A percentile compares a stretch with the other conserved stretches of the same genome.
phyloP scores from a whole-genome alignment of 2,888 invertebrate genomes.

The Cosmia trapezina region DNA sequence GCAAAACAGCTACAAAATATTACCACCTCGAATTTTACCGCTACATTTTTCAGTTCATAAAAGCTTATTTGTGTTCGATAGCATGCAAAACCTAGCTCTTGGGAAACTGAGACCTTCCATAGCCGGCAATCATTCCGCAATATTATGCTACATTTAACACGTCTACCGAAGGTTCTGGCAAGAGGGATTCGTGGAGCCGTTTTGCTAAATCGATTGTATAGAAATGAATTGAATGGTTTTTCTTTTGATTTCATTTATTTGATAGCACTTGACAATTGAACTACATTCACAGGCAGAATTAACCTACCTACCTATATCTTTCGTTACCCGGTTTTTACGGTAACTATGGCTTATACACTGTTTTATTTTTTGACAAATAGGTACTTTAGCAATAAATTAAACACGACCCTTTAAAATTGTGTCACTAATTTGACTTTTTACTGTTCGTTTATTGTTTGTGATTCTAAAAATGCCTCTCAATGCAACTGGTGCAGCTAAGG shows the following conservation, averaged over 20 bases:
- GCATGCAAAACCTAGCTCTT: conserved; percentile 68
- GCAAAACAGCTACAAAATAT: conserved; percentile 69
- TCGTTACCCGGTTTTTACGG: no score
- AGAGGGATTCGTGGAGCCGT: conserved; percentile 41
- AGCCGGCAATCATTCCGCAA: conserved; percentile 59
- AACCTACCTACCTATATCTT: no score
- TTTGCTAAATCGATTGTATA: conserved; percentile 49
- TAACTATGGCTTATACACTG: no score
- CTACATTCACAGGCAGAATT: not conserved
- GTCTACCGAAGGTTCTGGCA: conserved; percentile 36
- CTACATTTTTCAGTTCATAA: conserved; percentile 74
- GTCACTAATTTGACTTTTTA: no score
- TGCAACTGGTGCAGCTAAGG: no score
- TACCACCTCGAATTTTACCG: conserved; percentile 61
- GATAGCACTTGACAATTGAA: conserved; percentile 2
- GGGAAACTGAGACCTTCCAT: conserved; percentile 60
- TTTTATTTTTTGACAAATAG: no score
- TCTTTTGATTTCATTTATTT: conserved; percentile 44
- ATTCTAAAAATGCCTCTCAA: no score
- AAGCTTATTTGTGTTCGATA: conserved; percentile 70
- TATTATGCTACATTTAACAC: conserved; percentile 66
- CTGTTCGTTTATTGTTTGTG: no score
- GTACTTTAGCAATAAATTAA: no score
- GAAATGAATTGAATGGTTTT: conserved; percentile 45
- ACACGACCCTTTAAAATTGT: no score